A percentile compares a stretch with the other conserved stretches of the same genome.
Evolutionary conservation across 2,888 invertebrate genomes (phyloP).

Genomic region (Erpobdella octoculata): DNA sequence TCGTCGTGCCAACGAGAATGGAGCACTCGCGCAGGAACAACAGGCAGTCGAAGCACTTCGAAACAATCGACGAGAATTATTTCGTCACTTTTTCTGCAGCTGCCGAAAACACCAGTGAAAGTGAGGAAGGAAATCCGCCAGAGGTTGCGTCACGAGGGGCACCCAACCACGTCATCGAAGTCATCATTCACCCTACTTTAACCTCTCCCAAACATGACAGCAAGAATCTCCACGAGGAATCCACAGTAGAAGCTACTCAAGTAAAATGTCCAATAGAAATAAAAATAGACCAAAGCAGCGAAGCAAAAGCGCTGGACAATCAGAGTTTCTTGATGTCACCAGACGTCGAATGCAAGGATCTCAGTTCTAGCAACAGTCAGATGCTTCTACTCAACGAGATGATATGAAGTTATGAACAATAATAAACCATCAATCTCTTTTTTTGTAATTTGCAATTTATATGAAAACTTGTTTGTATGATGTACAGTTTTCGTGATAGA

Average conservation of each 20-base stretch:
- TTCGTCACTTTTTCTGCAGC: slow-evolving; percentile 5
- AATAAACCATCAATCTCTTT: too few relatives aligned
- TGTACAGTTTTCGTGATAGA: too few relatives aligned
- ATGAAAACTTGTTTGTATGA: too few relatives aligned
- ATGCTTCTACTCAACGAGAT: background rate
- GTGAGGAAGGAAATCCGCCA: background rate
- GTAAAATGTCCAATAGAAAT: too few relatives aligned
- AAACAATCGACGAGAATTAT: slow-evolving; percentile 13
- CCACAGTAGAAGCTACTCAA: too few relatives aligned
- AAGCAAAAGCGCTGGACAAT: background rate
- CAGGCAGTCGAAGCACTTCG: slow-evolving; percentile 2
- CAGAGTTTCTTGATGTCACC: background rate
- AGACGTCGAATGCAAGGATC: background rate
- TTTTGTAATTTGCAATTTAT: too few relatives aligned
- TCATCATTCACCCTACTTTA: background rate
- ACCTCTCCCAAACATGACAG: too few relatives aligned
- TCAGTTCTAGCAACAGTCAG: background rate
- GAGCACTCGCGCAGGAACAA: background rate
- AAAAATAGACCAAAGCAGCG: too few relatives aligned
- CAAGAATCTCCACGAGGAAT: background rate
- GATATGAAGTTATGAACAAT: too few relatives aligned
- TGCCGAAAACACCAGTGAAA: background rate
- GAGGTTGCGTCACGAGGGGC: background rate
- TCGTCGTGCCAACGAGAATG: background rate
- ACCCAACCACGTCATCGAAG: background rate